Conservation (phyloP, 2,797 vertebrate genomes). For the Botia almorhae region DNA sequence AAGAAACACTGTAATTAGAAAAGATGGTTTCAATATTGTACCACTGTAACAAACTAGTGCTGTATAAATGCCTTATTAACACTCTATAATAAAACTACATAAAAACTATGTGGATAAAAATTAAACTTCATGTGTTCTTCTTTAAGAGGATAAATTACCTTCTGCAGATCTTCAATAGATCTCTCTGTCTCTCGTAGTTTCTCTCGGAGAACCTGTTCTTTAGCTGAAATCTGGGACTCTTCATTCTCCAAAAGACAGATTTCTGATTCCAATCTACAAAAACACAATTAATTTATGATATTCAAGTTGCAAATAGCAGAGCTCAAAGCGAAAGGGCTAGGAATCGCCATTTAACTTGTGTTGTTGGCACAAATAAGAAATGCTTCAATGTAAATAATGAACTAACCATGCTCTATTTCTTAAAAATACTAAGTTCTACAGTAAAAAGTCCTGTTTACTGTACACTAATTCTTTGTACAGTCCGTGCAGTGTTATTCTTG, state of each 20-base stretch:
- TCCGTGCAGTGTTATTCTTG: constrained; percentile 9
- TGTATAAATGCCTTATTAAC: background rate
- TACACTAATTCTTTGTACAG: background rate
- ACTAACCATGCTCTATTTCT: background rate
- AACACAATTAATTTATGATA: background rate
- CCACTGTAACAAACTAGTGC: constrained; percentile 10
- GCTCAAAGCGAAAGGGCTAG: background rate
- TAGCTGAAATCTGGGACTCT: constrained; percentile 95
- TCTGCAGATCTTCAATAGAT: constrained; percentile 92
- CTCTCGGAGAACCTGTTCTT: constrained; percentile 93
- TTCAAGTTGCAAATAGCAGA: background rate
- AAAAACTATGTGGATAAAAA: no score
- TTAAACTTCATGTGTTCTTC: constrained; percentile 1
- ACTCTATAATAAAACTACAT: no score
- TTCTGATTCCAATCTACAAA: constrained; percentile 90
- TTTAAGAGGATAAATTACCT: constrained; percentile 76
- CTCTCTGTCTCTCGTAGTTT: constrained; percentile 92
- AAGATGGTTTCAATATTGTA: background rate
- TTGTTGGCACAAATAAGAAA: no score
- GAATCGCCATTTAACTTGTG: background rate
- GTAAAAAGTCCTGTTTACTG: background rate
- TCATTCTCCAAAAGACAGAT: constrained; percentile 90
- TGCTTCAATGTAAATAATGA: background rate
- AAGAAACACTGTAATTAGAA: constrained; percentile 1
- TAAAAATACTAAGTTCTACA: background rate